Conservation (phyloP, 2,797 vertebrate species). For the Presbytis comata region DNA sequence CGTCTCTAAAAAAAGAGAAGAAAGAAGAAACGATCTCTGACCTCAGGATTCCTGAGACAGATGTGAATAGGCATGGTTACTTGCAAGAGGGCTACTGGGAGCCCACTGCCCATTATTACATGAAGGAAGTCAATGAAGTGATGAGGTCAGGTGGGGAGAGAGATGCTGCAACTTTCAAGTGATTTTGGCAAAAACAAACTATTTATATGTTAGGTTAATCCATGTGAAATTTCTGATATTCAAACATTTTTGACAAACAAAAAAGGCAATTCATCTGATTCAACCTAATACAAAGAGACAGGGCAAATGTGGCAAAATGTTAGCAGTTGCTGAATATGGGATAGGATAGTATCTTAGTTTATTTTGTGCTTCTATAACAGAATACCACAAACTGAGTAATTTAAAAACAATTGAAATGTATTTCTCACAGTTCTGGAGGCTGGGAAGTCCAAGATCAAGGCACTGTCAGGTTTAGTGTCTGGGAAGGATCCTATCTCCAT, state of each 20-base stretch:
- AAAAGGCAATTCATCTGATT: not conserved
- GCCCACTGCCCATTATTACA: not conserved
- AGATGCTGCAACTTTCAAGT: not conserved
- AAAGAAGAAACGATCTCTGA: not conserved
- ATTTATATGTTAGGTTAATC: not conserved
- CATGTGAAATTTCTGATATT: not conserved
- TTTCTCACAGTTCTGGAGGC: not conserved
- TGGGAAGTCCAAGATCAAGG: not conserved
- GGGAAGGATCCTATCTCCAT: not conserved
- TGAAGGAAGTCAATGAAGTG: not conserved
- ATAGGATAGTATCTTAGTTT: not conserved
- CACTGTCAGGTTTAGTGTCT: not conserved
- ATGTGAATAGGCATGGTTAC: not conserved
- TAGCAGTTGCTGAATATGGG: not conserved
- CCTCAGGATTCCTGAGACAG: slow-evolving; percentile 4
- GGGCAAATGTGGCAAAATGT: not conserved
- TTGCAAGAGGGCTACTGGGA: not conserved
- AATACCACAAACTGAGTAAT: not conserved
- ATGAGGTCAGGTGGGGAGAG: not conserved
- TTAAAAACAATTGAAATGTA: not conserved
- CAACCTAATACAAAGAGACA: not conserved
- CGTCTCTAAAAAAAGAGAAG: not conserved
- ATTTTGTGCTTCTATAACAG: not conserved
- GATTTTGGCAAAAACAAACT: not conserved
- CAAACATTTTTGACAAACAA: not conserved